A percentile compares a stretch with the other conserved stretches of the same genome.
phyloP scores from a whole-genome alignment of 2,113 vertebrate genomes.

The Struthidea cinerea region DNA sequence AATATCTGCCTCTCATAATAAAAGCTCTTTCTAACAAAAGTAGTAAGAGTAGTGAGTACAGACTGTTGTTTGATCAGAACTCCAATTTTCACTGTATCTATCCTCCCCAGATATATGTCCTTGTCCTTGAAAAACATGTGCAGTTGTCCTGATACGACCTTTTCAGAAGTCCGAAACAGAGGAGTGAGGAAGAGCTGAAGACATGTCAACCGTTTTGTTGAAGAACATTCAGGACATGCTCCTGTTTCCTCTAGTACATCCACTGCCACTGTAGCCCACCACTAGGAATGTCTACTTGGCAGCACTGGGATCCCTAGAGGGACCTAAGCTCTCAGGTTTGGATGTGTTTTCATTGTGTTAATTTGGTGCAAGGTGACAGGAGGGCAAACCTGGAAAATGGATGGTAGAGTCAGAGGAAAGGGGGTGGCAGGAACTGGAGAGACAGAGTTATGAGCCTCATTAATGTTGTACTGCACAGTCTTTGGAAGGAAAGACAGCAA shows the following conservation, averaged over 20 bases:
- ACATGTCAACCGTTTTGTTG: rapidly evolving
- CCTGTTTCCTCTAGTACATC: neutral
- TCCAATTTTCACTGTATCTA: neutral
- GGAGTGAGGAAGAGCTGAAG: neutral
- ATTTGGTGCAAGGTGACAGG: neutral
- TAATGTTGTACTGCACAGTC: neutral
- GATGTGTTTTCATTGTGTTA: neutral
- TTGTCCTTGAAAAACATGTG: neutral
- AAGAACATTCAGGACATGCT: neutral
- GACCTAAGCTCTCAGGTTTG: neutral
- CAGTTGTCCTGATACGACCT: neutral
- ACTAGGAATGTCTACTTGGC: neutral
- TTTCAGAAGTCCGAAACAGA: neutral
- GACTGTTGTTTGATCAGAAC: neutral
- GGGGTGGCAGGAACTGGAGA: neutral
- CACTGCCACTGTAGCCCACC: neutral
- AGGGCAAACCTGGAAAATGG: neutral
- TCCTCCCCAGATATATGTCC: neutral
- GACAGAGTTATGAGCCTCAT: neutral
- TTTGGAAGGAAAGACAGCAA: neutral
- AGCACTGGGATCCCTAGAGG: neutral
- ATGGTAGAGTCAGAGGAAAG: neutral
- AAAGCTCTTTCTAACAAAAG: neutral
- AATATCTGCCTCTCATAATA: neutral
- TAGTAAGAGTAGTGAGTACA: neutral